phyloP scores from a whole-genome alignment of 2,888 invertebrate genomes.

The Spodoptera littoralis region DNA sequence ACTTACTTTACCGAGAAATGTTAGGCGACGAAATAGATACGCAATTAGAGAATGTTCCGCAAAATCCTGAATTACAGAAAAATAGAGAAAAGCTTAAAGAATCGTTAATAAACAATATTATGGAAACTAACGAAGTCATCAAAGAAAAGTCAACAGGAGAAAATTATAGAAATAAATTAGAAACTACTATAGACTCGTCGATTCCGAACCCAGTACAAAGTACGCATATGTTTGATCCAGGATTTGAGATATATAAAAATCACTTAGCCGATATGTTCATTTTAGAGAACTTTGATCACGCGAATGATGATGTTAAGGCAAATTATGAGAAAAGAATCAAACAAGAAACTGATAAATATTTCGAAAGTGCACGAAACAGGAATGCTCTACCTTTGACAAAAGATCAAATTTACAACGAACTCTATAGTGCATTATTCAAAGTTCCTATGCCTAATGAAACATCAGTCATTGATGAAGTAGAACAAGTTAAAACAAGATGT shows the following conservation, averaged over 20 bases:
- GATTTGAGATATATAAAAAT: slow-evolving; percentile 75
- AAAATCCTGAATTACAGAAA: slow-evolving; percentile 54
- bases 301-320: slow-evolving; percentile 63
- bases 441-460: slow-evolving; percentile 69
- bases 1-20: slow-evolving; percentile 64
- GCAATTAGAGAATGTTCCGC: slow-evolving; percentile 63
- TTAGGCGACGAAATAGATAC: slow-evolving; percentile 68
- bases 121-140: slow-evolving; percentile 63
- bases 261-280: slow-evolving; percentile 73
- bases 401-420: slow-evolving; percentile 70
- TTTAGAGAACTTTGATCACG: slow-evolving; percentile 76
- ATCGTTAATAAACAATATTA: slow-evolving; percentile 62
- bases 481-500: slow-evolving; percentile 74
- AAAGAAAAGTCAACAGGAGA: slow-evolving; percentile 66
- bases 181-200: slow-evolving; percentile 69
- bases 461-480: slow-evolving; percentile 68
- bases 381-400: slow-evolving; percentile 65
- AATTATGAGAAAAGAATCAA: slow-evolving; percentile 68
- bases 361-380: slow-evolving; percentile 62
- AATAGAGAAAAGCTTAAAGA: slow-evolving; percentile 62
- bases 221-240: slow-evolving; percentile 63
- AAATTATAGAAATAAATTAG: slow-evolving; percentile 69
- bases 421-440: slow-evolving; percentile 70
- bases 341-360: slow-evolving; percentile 68
- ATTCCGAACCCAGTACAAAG: slow-evolving; percentile 64